Conservation (phyloP, 2,888 invertebrate species). For the Aproaerema taeniolella region DNA sequence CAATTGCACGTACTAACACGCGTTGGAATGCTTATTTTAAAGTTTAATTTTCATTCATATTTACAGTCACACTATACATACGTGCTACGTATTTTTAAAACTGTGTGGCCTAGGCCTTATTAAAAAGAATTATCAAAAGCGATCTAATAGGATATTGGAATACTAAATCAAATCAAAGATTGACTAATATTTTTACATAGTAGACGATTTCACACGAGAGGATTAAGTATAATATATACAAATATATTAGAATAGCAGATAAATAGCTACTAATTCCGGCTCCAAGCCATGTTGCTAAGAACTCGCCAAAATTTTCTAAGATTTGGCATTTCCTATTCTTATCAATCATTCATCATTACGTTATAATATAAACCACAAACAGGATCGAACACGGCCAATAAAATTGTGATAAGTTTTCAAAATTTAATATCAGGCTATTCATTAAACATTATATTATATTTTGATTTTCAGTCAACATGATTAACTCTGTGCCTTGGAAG, state of each 20-base stretch:
- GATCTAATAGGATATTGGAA: slow-evolving; percentile 27
- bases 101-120: slow-evolving; percentile 35
- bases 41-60: slow-evolving; percentile 9
- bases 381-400: too few relatives aligned
- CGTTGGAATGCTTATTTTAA: slow-evolving; percentile 54
- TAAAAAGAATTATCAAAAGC: slow-evolving; percentile 14
- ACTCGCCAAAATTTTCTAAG: slow-evolving; percentile 27
- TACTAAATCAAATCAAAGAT: slow-evolving; percentile 24
- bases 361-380: too few relatives aligned
- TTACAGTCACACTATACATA: slow-evolving; percentile 27
- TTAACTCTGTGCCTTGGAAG: too few relatives aligned
- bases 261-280: slow-evolving; percentile 30
- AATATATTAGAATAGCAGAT: slow-evolving; percentile 26
- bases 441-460: too few relatives aligned
- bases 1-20: slow-evolving; percentile 47
- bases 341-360: slow-evolving; percentile 9
- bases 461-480: too few relatives aligned
- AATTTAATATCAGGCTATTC: too few relatives aligned
- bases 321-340: slow-evolving; percentile 25
- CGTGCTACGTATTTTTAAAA: slow-evolving; percentile 22
- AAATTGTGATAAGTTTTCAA: too few relatives aligned
- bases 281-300: slow-evolving; percentile 30
- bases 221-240: slow-evolving; percentile 8
- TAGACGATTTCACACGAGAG: slow-evolving; percentile 10
- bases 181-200: slow-evolving; percentile 4